Percentiles rank a stretch among this genome's conserved stretches.
Conservation (phyloP, 2,797 vertebrate species). For the Apodemus agrarius region DNA sequence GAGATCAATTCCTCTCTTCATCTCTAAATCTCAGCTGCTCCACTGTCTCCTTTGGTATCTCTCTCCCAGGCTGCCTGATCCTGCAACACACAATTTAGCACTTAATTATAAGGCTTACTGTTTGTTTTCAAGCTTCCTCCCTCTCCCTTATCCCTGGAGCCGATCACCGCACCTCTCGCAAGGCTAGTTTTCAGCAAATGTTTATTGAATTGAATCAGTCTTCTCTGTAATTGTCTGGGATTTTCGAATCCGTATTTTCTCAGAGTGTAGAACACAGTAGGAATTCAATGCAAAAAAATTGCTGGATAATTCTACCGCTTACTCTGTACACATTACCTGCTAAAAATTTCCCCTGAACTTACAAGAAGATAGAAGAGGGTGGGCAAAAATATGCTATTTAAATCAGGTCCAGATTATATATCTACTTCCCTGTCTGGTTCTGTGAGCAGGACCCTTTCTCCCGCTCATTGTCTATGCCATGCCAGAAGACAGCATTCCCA, state of each 20-base stretch:
- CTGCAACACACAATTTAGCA: slow-evolving; percentile 65
- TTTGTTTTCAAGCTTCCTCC: slow-evolving; percentile 58
- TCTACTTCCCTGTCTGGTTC: not conserved
- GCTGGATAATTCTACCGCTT: slow-evolving; percentile 49
- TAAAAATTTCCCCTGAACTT: slow-evolving; percentile 53
- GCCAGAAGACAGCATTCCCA: not conserved
- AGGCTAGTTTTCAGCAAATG: slow-evolving; percentile 63
- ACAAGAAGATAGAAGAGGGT: not conserved
- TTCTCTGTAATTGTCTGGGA: slow-evolving; percentile 62
- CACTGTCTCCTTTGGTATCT: slow-evolving; percentile 20
- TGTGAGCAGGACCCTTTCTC: slow-evolving; percentile 13
- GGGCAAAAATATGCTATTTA: not conserved
- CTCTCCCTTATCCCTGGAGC: not conserved
- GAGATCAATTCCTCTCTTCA: slow-evolving; percentile 52
- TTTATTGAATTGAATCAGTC: slow-evolving; percentile 65
- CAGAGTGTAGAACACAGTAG: slow-evolving; percentile 26
- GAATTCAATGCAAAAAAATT: not conserved
- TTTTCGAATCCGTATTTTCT: slow-evolving; percentile 46
- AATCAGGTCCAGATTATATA: not conserved
- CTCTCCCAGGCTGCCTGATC: slow-evolving; percentile 51
- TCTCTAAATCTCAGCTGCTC: slow-evolving; percentile 38
- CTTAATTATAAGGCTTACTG: slow-evolving; percentile 72
- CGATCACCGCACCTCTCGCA: slow-evolving; percentile 42
- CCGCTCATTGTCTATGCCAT: not conserved
- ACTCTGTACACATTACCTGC: slow-evolving; percentile 47